A percentile compares a stretch with the other conserved stretches of the same genome.
Conservation (phyloP, 2,888 invertebrate species). For the Cephus pulcher region DNA sequence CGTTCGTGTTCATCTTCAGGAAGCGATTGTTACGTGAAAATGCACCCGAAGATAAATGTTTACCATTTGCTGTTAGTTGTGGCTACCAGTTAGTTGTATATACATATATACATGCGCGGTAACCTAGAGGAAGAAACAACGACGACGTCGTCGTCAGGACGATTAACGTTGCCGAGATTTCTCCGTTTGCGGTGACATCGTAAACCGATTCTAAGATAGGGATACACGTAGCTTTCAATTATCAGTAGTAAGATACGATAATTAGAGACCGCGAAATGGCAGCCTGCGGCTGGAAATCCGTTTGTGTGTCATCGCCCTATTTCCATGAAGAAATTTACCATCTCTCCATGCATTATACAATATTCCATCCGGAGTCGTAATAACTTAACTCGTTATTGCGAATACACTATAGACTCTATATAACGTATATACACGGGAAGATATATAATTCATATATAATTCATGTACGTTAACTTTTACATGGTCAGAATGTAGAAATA, state of each 20-base stretch:
- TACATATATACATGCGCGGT: neutral
- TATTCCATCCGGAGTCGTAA: neutral
- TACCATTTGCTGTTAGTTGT: neutral
- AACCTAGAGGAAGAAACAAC: neutral
- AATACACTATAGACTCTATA: neutral
- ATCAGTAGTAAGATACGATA: neutral
- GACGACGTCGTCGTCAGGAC: neutral
- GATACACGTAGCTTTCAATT: neutral
- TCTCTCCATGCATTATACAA: neutral
- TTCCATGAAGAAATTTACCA: neutral
- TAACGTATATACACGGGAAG: too few species aligned
- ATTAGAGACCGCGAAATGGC: neutral
- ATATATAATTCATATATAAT: too few species aligned
- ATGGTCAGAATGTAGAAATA: neutral
- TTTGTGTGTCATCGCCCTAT: neutral
- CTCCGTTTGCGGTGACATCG: neutral
- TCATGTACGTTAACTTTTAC: too few species aligned
- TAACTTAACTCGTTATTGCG: neutral
- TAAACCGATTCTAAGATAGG: neutral
- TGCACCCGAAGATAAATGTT: neutral
- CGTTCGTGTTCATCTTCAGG: neutral
- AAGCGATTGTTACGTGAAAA: neutral
- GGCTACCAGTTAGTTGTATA: neutral
- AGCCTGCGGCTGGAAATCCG: neutral
- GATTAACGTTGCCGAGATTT: neutral